Conservation (phyloP, 1,140 invertebrate genomes). For the Leptopilina clavipes region DNA sequence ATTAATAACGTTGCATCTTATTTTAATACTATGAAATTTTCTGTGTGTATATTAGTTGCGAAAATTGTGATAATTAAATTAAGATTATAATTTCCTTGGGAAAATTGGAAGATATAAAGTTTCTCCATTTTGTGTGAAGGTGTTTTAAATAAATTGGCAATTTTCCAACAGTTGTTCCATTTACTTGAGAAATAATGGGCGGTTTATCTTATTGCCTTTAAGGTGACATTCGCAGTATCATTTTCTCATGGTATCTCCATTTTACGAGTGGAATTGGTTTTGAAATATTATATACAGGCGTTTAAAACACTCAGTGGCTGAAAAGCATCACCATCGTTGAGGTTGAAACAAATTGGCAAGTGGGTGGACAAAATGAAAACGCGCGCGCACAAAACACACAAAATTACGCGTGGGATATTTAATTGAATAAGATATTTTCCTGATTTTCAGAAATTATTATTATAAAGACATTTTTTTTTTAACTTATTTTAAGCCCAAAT, state of each 20-base stretch:
- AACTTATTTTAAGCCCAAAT: too few relatives aligned
- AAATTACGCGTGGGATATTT: slow-evolving; percentile 10
- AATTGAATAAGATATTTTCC: background rate
- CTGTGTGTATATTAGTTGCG: too few relatives aligned
- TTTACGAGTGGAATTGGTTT: slow-evolving; percentile 18
- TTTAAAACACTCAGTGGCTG: slow-evolving; percentile 16
- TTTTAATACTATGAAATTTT: too few relatives aligned
- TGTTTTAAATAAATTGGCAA: slow-evolving; percentile 11
- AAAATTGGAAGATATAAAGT: too few relatives aligned
- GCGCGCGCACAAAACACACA: background rate
- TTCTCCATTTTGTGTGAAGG: too few relatives aligned
- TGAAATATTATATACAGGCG: slow-evolving; percentile 10
- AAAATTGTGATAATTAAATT: too few relatives aligned
- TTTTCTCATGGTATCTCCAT: background rate
- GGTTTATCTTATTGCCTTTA: slow-evolving; percentile 8
- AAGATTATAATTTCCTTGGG: too few relatives aligned
- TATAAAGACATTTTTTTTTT: too few relatives aligned
- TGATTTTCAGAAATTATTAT: background rate
- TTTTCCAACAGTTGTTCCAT: slow-evolving; percentile 31
- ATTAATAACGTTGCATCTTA: too few relatives aligned
- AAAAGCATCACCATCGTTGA: slow-evolving; percentile 29
- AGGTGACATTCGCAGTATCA: background rate
- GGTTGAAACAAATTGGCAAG: slow-evolving; percentile 20
- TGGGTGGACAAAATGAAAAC: slow-evolving; percentile 31
- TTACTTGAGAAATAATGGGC: slow-evolving; percentile 10